Percentiles rank a stretch among this genome's conserved stretches.
Conservation (phyloP, 2,113 vertebrate species). For the Callopanchax toddi region DNA sequence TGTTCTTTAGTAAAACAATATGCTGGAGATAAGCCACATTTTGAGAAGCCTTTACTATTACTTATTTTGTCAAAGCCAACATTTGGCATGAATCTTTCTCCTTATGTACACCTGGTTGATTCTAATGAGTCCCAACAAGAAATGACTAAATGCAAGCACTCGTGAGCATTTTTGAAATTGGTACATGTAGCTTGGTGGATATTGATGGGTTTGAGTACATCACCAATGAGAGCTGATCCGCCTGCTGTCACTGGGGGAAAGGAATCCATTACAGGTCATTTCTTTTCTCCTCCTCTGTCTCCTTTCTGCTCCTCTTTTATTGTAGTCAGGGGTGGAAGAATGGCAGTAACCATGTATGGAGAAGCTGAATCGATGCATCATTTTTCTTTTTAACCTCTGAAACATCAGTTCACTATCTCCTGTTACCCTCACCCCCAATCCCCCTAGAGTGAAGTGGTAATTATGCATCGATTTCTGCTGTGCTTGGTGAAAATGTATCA, state of each 20-base stretch:
- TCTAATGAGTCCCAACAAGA: too few relatives aligned
- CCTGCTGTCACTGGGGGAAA: conserved; percentile 17
- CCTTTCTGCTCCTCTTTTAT: conserved; percentile 18
- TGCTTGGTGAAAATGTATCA: conserved; percentile 31
- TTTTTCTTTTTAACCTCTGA: conserved; percentile 12
- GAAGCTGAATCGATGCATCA: conserved; percentile 53
- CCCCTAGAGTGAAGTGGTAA: conserved; percentile 41
- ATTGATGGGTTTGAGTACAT: conserved; percentile 5
- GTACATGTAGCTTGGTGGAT: conserved; percentile 1
- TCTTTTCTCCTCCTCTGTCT: conserved; percentile 3
- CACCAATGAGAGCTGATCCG: conserved; percentile 25
- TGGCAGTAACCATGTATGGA: conserved; percentile 26
- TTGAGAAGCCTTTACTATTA: too few relatives aligned
- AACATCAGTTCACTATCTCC: conserved; percentile 23
- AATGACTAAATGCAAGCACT: too few relatives aligned
- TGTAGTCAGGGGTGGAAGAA: conserved; percentile 11
- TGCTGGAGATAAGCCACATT: too few relatives aligned
- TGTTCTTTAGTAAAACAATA: too few relatives aligned
- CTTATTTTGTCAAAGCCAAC: too few relatives aligned
- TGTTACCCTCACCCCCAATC: conserved; percentile 1
- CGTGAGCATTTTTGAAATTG: too few relatives aligned
- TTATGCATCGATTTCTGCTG: conserved; percentile 61
- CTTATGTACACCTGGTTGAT: too few relatives aligned
- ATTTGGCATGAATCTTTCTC: too few relatives aligned
- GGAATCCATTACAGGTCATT: conserved; percentile 34